Conservation (phyloP, 1,140 invertebrate species). For the Teleogryllus occipitalis region DNA sequence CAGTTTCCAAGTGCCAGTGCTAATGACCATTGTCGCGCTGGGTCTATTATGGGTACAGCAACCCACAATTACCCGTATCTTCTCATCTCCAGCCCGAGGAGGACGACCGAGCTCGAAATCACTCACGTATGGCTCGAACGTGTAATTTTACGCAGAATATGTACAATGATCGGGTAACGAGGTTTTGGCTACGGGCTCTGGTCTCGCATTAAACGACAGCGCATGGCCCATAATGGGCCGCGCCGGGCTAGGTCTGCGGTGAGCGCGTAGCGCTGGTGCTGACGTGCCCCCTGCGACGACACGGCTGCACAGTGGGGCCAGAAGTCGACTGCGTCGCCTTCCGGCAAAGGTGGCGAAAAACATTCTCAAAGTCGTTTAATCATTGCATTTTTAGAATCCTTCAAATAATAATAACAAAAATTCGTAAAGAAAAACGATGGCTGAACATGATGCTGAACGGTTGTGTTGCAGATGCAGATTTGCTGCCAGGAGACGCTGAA, state of each 20-base stretch:
- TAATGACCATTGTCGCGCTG: neutral
- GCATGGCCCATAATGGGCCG: neutral
- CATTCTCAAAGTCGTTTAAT: too few species aligned
- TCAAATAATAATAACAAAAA: too few species aligned
- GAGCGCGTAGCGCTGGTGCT: too few species aligned
- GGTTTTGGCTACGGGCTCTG: neutral
- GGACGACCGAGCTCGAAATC: neutral
- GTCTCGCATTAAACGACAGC: neutral
- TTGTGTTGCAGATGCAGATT: too few species aligned
- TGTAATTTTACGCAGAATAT: conserved; percentile 5
- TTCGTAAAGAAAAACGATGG: too few species aligned
- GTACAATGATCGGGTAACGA: neutral
- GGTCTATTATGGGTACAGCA: neutral
- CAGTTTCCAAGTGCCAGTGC: conserved; percentile 3
- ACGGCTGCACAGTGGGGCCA: too few species aligned
- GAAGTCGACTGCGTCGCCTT: too few species aligned
- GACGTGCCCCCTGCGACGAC: neutral
- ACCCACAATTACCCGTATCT: neutral
- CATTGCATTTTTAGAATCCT: too few species aligned
- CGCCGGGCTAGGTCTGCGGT: too few species aligned
- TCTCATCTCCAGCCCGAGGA: neutral
- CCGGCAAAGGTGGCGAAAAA: too few species aligned
- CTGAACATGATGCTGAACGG: too few species aligned
- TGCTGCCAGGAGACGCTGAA: too few species aligned
- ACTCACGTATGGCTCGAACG: conserved; percentile 3